Evolutionary conservation across 2,113 vertebrate species (phyloP), one percentile per base, ranked within the genome.

Genomic region (Dasyornis broadbenti): DNA sequence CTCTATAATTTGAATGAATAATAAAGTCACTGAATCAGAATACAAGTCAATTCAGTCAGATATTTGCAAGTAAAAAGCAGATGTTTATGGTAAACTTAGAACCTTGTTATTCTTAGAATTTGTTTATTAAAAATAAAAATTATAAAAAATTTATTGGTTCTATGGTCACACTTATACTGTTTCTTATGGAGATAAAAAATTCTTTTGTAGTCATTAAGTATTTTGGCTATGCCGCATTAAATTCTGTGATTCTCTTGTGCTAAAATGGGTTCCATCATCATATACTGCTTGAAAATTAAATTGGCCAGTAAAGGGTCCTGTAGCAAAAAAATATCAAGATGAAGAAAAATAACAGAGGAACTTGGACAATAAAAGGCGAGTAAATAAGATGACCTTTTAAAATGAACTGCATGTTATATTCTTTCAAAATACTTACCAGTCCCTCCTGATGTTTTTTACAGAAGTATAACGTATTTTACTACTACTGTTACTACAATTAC

Each of bases 251-350:
- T 80, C 14, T 53, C 7, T 40, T 11, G 16, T 13, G 5, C 27
- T 59, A 54, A 91, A 92, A 82, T 69, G 14, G 64, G 24, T 24
- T 92, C 42, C 33, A 56, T 69, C 49, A 93, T 11, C 49, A 94
- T 2, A 52, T 70, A 54, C 21, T 60, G 15, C 15, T 82, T 76
- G 33, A 83, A 95, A 90, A 82, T 56, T 35, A 73, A 94, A 70
- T 33, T 63, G 53, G 1, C 59, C 37, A 61, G 22, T 66, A 76
- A 65, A 82, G 15, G 3, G 3, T 45, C 4, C 76, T 53, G 8
- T 10, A 42, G 33, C 42, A 78, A 71, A 65, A 37, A 42, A 35
- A 3, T n/a, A 3, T 0, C 1, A 2, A 6, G 3, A 2, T 16
- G 16, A 37, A 33, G 15, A 26, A 52, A 45, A 35, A 2, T 2